Evolutionary conservation across 2,113 vertebrate species (phyloP), one percentile per base, ranked within the genome.

Genomic region (Chloebia gouldiae): DNA sequence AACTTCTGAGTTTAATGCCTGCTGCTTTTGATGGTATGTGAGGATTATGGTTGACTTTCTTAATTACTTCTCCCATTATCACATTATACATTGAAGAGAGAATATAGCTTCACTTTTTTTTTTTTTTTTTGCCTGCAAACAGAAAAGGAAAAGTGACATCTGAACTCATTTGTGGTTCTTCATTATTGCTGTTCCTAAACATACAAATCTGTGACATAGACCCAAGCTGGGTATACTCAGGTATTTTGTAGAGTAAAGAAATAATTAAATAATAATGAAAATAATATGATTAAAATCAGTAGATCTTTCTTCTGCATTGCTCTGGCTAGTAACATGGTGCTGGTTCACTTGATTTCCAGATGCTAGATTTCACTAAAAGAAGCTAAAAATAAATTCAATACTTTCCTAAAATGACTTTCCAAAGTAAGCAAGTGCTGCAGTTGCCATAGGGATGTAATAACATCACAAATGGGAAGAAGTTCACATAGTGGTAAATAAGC

Each of bases 321-420:
- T 63, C 56, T 94, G 60, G 82, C 80, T 83, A 61, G 79, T 68
- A 81, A 57, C 23, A 76, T 95, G 56, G 16, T 72, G 72, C 69
- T 88, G 80, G 80, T 72, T 96, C 49, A 61, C 76, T 94, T 93
- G 12, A 84, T 75, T 94, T 94, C 80, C 90, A 97, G 93, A 92
- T 97, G 94, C 85, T 93, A 92, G 72, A 86, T 96, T 96, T 96
- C 94, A 81, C 90, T 93, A 90, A 96, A 96, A 92, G 71, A 86
- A 93, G 57, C 88, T 95, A 96, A 96, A 97, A 97, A 97, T 96
- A 97, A 93, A 86, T 90, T 93, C 86, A 97, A 92, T 96, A 75
- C 88, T 92, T 96, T 95, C 95, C 94, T 90, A 95, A 97, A 96
- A 96, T 94, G 23, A 94, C 92, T 97, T 95, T 83, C 77, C 53